phyloP scores from a whole-genome alignment of 2,797 vertebrate genomes.

The Rallus crepitans region DNA sequence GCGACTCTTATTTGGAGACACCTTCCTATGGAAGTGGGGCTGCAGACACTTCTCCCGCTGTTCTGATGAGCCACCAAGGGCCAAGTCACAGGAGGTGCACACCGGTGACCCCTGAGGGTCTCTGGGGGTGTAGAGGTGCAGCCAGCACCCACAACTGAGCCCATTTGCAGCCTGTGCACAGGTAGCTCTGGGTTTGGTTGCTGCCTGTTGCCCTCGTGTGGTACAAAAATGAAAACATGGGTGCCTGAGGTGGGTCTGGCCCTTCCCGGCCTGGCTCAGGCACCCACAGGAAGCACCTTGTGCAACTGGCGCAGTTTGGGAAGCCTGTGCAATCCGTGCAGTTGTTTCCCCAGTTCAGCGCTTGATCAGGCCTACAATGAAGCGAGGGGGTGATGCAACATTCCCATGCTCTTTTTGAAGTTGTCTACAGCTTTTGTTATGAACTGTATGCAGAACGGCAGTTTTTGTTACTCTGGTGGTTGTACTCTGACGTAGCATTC shows the following conservation, averaged over 20 bases:
- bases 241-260: fast-evolving
- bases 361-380: neutral
- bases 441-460: neutral
- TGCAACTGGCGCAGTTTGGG: neutral
- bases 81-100: neutral
- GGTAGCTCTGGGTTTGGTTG: neutral
- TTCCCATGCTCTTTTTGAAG: neutral
- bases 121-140: neutral
- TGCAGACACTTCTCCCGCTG: neutral
- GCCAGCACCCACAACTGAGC: neutral
- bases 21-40: neutral
- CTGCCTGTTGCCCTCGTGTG: neutral
- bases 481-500: neutral
- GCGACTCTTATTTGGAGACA: neutral
- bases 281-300: fast-evolving
- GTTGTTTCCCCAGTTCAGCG: neutral
- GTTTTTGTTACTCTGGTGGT: neutral
- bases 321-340: neutral
- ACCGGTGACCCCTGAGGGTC: neutral
- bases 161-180: neutral
- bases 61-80: neutral
- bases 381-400: fast-evolving
- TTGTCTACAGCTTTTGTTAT: neutral
- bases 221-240: neutral
- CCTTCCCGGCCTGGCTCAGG: neutral